Conservation (phyloP, 2,797 vertebrate genomes). For the Lepus townsendii region DNA sequence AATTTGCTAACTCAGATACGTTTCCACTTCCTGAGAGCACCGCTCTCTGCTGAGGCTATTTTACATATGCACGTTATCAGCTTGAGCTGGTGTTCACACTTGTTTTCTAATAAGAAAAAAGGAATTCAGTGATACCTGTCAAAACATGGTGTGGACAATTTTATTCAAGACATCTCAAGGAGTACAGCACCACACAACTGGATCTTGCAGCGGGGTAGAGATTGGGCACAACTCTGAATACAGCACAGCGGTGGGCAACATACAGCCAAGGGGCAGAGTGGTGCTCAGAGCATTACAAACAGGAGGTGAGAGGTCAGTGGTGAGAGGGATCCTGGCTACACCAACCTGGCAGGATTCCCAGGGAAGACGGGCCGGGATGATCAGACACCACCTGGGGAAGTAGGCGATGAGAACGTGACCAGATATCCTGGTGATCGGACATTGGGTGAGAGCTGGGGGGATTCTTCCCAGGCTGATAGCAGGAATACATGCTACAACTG, state of each 20-base stretch:
- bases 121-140: background rate
- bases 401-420: too few species aligned
- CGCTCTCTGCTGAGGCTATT: background rate
- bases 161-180: background rate
- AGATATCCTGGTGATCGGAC: background rate
- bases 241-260: background rate
- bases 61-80: background rate
- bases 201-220: background rate
- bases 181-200: background rate
- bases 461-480: background rate
- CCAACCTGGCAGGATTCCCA: background rate
- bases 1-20: slow-evolving; percentile 4
- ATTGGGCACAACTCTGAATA: background rate
- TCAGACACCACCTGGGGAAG: background rate
- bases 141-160: background rate
- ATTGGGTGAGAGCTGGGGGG: background rate
- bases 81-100: background rate
- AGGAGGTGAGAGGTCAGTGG: background rate
- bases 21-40: slow-evolving; percentile 8
- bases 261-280: background rate
- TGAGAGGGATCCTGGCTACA: background rate
- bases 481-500: background rate
- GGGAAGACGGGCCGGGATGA: too few species aligned
- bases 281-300: too few species aligned
- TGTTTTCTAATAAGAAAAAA: background rate